phyloP scores from a whole-genome alignment of 2,113 vertebrate species.

The Nesoenas mayeri region DNA sequence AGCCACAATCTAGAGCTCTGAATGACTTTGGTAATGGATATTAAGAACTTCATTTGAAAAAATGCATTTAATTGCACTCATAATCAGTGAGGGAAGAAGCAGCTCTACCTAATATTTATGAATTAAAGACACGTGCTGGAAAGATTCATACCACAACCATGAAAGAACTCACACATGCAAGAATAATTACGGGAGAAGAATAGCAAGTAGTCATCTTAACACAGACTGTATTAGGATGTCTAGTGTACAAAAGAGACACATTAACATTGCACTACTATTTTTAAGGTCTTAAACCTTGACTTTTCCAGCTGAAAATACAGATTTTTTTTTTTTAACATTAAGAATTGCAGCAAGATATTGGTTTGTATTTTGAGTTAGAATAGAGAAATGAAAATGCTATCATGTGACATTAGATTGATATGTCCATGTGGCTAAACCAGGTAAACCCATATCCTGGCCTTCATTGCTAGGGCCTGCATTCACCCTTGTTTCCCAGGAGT shows the following conservation, averaged over 20 bases:
- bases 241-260: neutral
- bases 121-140: neutral
- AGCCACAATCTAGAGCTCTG: neutral
- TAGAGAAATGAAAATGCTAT: neutral
- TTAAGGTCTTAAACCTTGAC: neutral
- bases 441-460: neutral
- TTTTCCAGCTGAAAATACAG: neutral
- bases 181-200: neutral
- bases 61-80: neutral
- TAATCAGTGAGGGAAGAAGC: neutral
- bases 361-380: neutral
- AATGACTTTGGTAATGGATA: neutral
- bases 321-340: neutral
- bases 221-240: neutral
- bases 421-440: neutral
- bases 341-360: neutral
- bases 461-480: rapidly evolving
- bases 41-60: constrained; percentile 3
- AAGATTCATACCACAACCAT: neutral
- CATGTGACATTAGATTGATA: neutral
- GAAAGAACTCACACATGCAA: neutral
- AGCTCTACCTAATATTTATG: neutral
- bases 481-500: neutral
- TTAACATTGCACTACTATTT: neutral
- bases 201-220: neutral